phyloP scores from a whole-genome alignment of 2,113 vertebrate species.

The Dipodomys merriami region DNA sequence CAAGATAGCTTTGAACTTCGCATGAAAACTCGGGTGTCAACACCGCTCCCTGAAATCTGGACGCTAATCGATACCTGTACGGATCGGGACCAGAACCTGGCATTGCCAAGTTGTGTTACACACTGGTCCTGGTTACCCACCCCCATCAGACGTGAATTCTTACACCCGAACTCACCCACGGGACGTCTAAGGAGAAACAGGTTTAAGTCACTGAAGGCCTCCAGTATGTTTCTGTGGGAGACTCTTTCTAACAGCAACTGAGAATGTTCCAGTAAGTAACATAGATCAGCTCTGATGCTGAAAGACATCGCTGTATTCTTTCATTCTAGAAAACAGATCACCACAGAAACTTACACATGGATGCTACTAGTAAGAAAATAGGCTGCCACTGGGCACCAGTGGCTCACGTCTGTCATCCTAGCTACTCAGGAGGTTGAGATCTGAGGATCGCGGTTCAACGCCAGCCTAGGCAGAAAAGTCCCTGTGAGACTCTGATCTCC shows the following conservation, averaged over 20 bases:
- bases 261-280: slow-evolving; percentile 42
- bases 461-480: no score
- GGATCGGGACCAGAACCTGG: no score
- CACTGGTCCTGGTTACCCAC: no score
- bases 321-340: slow-evolving; percentile 44
- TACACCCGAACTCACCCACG: slow-evolving; percentile 40
- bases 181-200: slow-evolving; percentile 22
- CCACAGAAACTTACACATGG: slow-evolving; percentile 38
- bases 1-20: slow-evolving; percentile 38
- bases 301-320: slow-evolving; percentile 46
- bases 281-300: slow-evolving; percentile 21
- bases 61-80: slow-evolving; percentile 40
- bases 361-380: slow-evolving; percentile 30
- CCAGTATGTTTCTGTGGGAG: slow-evolving; percentile 4
- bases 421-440: no score
- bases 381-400: no score
- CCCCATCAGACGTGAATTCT: not conserved
- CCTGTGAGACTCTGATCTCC: no score
- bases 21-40: slow-evolving; percentile 19
- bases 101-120: no score
- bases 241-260: slow-evolving; percentile 19
- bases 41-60: not conserved
- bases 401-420: no score
- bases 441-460: no score
- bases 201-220: slow-evolving; percentile 58